Conservation (phyloP, 2,888 invertebrate genomes). For the Crocallis elinguaria region DNA sequence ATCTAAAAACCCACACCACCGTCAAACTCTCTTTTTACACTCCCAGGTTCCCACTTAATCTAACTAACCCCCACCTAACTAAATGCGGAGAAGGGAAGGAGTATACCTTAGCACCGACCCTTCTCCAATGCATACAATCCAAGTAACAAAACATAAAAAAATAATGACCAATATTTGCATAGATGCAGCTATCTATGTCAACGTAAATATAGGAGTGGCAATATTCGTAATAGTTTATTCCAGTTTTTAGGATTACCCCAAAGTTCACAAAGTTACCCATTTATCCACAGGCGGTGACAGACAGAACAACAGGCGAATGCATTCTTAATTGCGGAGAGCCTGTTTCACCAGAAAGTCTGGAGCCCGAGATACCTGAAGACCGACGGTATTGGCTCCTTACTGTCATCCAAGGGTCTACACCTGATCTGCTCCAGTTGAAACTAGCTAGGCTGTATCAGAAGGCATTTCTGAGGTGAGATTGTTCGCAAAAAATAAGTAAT, state of each 20-base stretch:
- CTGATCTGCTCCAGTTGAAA: conserved; percentile 88
- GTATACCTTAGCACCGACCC: no score
- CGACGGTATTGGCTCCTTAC: conserved; percentile 93
- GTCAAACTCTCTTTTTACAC: no score
- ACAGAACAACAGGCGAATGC: conserved; percentile 79
- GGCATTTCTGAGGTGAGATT: conserved; percentile 89
- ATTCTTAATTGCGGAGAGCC: conserved; percentile 79
- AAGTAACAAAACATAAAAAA: no score
- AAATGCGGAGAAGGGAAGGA: no score
- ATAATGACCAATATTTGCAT: no score
- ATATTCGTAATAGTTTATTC: no score
- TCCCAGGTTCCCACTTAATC: no score
- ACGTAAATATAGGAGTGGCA: no score
- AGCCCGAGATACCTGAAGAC: conserved; percentile 85
- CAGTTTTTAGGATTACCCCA: background rate
- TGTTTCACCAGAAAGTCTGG: conserved; percentile 73
- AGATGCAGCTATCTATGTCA: no score
- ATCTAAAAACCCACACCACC: no score
- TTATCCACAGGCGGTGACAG: conserved; percentile 72
- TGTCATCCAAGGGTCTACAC: conserved; percentile 86
- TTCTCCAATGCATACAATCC: no score
- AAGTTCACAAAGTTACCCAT: conserved; percentile 9
- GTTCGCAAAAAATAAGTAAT: conserved; percentile 12
- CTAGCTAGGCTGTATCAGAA: conserved; percentile 91
- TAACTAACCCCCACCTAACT: no score